These are phyloP conservation scores for Melanostoma mellinum DNA, from an alignment of 2,888 invertebrate species.

Conservation along the genomic window DNA sequence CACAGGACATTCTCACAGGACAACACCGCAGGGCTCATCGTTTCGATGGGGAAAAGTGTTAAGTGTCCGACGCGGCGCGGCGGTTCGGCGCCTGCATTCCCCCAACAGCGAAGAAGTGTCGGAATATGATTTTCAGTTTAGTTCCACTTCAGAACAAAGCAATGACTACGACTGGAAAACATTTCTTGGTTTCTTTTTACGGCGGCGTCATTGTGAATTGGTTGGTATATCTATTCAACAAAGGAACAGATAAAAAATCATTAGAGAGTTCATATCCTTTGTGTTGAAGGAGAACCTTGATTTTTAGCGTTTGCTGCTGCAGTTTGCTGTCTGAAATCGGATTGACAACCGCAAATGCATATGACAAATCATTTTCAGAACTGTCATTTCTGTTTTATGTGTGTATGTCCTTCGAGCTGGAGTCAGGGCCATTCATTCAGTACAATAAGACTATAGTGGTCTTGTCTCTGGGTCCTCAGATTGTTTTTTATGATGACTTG, in stretches of 20 bases:
- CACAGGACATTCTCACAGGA: conserved; percentile 66
- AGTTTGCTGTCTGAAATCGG: conserved; percentile 59
- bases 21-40: conserved; percentile 36
- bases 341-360: conserved; percentile 75
- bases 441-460: conserved; percentile 27
- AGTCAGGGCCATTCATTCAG: conserved; percentile 3
- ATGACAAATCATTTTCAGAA: conserved; percentile 74
- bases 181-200: conserved; percentile 7
- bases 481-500: conserved; percentile 1
- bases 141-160: conserved; percentile 10
- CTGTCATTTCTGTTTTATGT: conserved; percentile 60
- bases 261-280: conserved; percentile 14
- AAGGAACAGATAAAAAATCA: conserved; percentile 20
- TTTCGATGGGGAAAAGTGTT: conserved; percentile 49
- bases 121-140: conserved; percentile 50
- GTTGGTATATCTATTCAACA: background rate
- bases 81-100: conserved; percentile 37
- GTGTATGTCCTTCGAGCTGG: conserved; percentile 24
- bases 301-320: conserved; percentile 42
- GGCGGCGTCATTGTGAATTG: background rate
- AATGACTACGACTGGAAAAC: conserved; percentile 22
- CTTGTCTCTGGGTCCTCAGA: conserved; percentile 12
- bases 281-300: background rate
- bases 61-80: conserved; percentile 37
- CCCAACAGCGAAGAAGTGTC: conserved; percentile 23